These are phyloP conservation scores for Zaprionus lineosus DNA, from an alignment of 2,888 invertebrate species.

Conservation along the genomic window DNA sequence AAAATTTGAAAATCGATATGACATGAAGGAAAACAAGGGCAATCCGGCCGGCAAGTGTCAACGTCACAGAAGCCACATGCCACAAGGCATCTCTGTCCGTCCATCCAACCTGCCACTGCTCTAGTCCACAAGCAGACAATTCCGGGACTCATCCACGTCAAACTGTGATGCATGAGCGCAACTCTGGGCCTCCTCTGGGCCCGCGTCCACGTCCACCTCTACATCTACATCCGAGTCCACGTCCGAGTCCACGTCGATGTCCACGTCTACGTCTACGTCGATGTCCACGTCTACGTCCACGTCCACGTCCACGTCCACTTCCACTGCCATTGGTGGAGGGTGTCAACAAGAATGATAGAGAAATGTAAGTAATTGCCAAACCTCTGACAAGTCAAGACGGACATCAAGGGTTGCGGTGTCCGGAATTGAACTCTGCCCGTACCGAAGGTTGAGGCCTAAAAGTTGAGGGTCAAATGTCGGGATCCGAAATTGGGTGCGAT, in stretches of 20 bases:
- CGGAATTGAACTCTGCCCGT: too few species aligned
- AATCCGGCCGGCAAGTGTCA: conserved; percentile 40
- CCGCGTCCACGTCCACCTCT: too few species aligned
- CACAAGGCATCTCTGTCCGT: conserved; percentile 41
- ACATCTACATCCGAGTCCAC: too few species aligned
- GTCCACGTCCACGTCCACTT: too few species aligned
- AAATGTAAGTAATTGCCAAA: conserved; percentile 62
- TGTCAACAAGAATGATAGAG: conserved; percentile 40
- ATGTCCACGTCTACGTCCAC: too few species aligned
- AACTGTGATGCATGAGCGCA: conserved; percentile 55
- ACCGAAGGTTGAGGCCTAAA: too few species aligned
- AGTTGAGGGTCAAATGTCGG: conserved; percentile 1
- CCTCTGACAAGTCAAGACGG: conserved; percentile 45
- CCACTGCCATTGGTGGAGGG: too few species aligned
- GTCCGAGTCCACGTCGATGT: too few species aligned
- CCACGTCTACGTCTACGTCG: too few species aligned
- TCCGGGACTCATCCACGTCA: conserved; percentile 11
- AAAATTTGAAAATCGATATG: conserved; percentile 73
- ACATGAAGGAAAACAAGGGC: conserved; percentile 67
- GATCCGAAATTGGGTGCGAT: background rate
- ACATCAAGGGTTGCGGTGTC: conserved; percentile 8
- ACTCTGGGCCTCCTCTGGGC: too few species aligned
- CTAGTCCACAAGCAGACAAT: too few species aligned
- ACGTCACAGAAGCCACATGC: conserved; percentile 51
- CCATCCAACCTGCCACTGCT: too few species aligned